A percentile compares a stretch with the other conserved stretches of the same genome.
Conservation (phyloP, 2,888 invertebrate genomes). For the Synergus laeviventris region DNA sequence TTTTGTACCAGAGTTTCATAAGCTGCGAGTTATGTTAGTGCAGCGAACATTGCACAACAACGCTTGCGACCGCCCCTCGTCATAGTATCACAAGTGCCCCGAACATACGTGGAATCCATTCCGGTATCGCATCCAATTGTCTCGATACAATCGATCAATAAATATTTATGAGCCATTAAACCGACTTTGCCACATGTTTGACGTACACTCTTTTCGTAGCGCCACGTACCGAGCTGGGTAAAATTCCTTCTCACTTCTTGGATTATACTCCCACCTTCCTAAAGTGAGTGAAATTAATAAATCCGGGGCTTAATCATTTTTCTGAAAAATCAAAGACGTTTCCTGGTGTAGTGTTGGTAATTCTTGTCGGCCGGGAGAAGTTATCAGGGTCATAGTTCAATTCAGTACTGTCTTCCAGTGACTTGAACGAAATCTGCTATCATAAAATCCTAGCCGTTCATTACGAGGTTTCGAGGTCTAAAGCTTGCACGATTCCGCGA, state of each 20-base stretch:
- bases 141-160: constrained; percentile 65
- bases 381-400: constrained; percentile 17
- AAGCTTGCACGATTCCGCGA: constrained; percentile 33
- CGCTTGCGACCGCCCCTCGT: constrained; percentile 29
- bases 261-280: neutral
- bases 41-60: constrained; percentile 40
- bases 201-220: constrained; percentile 43
- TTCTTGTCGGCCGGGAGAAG: neutral
- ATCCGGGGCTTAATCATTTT: neutral
- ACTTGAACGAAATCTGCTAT: constrained; percentile 33
- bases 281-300: neutral
- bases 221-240: constrained; percentile 39
- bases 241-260: constrained; percentile 40
- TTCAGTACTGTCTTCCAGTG: constrained; percentile 11
- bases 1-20: constrained; percentile 39
- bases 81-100: constrained; percentile 48
- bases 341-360: neutral
- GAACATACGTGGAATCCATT: constrained; percentile 55
- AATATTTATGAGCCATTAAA: constrained; percentile 68
- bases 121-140: constrained; percentile 61
- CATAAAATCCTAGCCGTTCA: constrained; percentile 17
- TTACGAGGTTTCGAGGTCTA: constrained; percentile 34
- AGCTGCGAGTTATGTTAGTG: constrained; percentile 35
- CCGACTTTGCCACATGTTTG: constrained; percentile 49
- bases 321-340: neutral